phyloP scores from a whole-genome alignment of 1,140 invertebrate genomes.

The Heliconius congener region DNA sequence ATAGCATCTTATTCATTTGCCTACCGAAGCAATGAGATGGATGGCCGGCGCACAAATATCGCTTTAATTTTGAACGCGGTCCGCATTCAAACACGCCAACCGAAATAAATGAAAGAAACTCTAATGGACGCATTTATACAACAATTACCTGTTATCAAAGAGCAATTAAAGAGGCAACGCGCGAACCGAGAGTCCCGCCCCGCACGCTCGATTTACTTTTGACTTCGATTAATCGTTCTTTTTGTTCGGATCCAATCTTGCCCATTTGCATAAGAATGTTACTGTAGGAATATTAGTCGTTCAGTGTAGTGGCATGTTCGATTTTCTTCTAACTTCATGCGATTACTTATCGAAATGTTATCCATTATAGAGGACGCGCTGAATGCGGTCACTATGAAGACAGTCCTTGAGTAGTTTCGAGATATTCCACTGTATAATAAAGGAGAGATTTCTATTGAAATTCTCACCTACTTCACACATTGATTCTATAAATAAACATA shows the following conservation, averaged over 20 bases:
- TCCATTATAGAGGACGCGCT: background rate
- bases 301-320: conserved; percentile 38
- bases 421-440: conserved; percentile 31
- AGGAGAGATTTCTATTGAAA: conserved; percentile 49
- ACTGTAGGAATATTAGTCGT: conserved; percentile 46
- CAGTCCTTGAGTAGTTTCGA: background rate
- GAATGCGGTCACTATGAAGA: background rate
- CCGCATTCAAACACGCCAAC: conserved; percentile 29
- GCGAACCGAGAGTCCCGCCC: conserved; percentile 58
- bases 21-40: conserved; percentile 21
- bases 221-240: conserved; percentile 71
- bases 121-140: conserved; percentile 70
- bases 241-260: conserved; percentile 65
- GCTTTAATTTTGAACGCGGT: conserved; percentile 26
- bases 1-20: conserved; percentile 26
- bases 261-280: conserved; percentile 73
- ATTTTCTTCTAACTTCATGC: conserved; percentile 34
- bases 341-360: conserved; percentile 15
- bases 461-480: conserved; percentile 51
- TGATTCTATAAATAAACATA: conserved; percentile 59
- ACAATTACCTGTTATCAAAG: conserved; percentile 71
- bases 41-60: conserved; percentile 23
- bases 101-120: conserved; percentile 53
- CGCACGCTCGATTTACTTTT: conserved; percentile 68
- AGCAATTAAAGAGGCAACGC: conserved; percentile 71